These are phyloP conservation scores for Mycetomoellerius zeteki DNA, from an alignment of 1,140 invertebrate genomes.

Conservation along the genomic window DNA sequence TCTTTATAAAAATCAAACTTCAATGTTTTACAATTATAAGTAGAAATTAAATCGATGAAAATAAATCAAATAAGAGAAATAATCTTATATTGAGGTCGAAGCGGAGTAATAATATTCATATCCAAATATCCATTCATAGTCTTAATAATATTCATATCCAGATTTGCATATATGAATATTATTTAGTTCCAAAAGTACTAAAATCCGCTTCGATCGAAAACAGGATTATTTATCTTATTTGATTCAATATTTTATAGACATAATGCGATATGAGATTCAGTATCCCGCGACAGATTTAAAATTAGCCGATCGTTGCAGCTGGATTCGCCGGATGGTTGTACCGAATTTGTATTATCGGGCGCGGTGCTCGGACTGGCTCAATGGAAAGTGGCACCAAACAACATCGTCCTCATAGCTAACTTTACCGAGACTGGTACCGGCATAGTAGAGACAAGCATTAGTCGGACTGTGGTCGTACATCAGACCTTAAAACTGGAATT, in stretches of 20 bases:
- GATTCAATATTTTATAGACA: not conserved
- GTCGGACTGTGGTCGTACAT: slow-evolving; percentile 87
- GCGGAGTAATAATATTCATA: too few species aligned
- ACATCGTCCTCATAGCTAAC: slow-evolving; percentile 87
- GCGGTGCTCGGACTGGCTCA: slow-evolving; percentile 84
- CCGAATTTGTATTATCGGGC: slow-evolving; percentile 84
- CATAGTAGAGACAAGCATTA: slow-evolving; percentile 88
- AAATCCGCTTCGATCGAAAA: too few species aligned
- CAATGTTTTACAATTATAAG: not conserved
- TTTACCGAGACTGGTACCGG: slow-evolving; percentile 90
- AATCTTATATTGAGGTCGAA: too few species aligned
- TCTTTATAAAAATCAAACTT: not conserved
- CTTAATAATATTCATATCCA: too few species aligned
- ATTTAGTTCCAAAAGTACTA: too few species aligned
- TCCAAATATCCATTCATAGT: too few species aligned
- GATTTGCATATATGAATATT: too few species aligned
- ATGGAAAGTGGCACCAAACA: slow-evolving; percentile 86
- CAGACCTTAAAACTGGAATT: slow-evolving; percentile 88
- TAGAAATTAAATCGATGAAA: too few species aligned
- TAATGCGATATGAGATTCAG: not conserved
- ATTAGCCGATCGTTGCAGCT: slow-evolving; percentile 67
- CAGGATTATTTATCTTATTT: too few species aligned
- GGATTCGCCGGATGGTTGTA: slow-evolving; percentile 85
- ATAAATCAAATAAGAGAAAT: too few species aligned
- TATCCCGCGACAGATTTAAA: not conserved